Percentiles rank a stretch among this genome's conserved stretches.
Conservation (phyloP, 2,113 vertebrate genomes). For the Formicarius rufipectus region DNA sequence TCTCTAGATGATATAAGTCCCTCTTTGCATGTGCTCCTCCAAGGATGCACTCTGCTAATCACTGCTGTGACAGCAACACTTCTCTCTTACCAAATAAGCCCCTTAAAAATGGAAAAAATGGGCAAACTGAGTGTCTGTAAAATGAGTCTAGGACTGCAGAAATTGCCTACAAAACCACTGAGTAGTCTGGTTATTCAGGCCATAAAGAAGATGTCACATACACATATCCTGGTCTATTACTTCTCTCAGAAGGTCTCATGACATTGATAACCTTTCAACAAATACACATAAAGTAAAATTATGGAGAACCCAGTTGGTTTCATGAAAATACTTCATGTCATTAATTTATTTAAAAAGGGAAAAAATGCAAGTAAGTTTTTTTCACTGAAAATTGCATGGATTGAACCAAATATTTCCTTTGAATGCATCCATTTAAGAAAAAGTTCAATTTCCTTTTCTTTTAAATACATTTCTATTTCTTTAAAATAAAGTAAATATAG, state of each 20-base stretch:
- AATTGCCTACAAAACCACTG: not conserved
- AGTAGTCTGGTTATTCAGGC: not conserved
- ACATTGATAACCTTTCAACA: not conserved
- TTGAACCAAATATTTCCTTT: not conserved
- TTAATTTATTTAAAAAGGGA: not conserved
- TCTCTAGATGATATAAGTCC: not conserved
- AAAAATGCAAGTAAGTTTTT: not conserved
- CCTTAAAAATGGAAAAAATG: not conserved
- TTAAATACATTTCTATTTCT: not conserved
- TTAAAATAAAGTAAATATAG: not conserved
- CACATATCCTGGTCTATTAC: accelerated
- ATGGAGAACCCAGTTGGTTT: not conserved
- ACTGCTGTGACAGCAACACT: not conserved
- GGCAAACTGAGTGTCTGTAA: not conserved
- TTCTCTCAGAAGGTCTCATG: not conserved
- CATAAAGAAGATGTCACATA: not conserved
- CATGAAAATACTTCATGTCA: not conserved
- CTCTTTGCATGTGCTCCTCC: not conserved
- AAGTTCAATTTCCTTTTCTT: not conserved
- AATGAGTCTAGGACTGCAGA: not conserved
- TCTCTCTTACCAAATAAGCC: not conserved
- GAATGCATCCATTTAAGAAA: not conserved
- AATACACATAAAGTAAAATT: not conserved
- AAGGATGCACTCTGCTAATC: not conserved
- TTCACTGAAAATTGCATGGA: not conserved